These are phyloP conservation scores for Simalia tracyae DNA, from an alignment of 2,797 vertebrate genomes.

Conservation along the genomic window DNA sequence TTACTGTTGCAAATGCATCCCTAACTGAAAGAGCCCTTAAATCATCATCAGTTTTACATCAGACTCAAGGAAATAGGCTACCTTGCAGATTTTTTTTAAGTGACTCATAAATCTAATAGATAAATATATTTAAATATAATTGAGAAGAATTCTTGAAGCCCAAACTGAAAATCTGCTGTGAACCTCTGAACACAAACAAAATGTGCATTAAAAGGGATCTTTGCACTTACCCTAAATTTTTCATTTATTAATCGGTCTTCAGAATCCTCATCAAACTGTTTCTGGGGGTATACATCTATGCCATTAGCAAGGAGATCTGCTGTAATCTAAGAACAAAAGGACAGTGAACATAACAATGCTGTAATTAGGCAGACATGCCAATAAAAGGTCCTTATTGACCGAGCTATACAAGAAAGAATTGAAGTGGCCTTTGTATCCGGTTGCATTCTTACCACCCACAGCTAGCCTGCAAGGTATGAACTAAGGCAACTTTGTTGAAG, in stretches of 20 bases:
- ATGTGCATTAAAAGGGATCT: neutral
- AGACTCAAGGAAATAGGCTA: neutral
- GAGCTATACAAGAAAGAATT: neutral
- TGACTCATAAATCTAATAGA: neutral
- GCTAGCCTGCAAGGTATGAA: neutral
- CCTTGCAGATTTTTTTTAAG: neutral
- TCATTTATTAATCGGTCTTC: constrained; percentile 93
- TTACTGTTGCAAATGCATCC: neutral
- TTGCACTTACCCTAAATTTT: constrained; percentile 87
- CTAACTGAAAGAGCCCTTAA: neutral
- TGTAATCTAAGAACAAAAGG: constrained; percentile 79
- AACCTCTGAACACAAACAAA: neutral
- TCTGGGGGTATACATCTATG: constrained; percentile 95
- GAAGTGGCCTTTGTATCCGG: neutral
- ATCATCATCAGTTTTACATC: neutral
- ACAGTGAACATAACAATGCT: neutral
- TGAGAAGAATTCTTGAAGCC: neutral
- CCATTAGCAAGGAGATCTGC: constrained; percentile 91
- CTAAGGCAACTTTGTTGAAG: neutral
- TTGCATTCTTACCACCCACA: neutral
- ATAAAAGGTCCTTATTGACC: neutral
- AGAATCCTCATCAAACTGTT: constrained; percentile 92
- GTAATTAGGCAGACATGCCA: neutral
- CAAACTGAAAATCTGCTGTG: neutral
- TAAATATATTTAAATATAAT: neutral